A percentile compares a stretch with the other conserved stretches of the same genome.
Evolutionary conservation across 2,113 vertebrate genomes (phyloP).

Genomic region (Theropithecus gelada): DNA sequence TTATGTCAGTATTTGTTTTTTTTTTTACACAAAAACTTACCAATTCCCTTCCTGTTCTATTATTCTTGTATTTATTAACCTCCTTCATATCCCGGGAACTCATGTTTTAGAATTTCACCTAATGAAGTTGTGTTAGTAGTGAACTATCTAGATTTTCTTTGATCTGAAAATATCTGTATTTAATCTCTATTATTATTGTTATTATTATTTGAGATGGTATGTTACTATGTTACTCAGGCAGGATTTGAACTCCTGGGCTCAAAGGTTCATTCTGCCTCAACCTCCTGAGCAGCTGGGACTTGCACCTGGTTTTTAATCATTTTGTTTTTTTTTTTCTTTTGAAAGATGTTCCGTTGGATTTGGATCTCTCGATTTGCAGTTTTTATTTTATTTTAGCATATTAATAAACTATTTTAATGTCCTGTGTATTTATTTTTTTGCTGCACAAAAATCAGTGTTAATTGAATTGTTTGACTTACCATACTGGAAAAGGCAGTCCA

Average conservation of each 20-base stretch:
- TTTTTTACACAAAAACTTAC: background rate
- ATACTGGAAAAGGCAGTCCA: too few relatives aligned
- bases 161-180: background rate
- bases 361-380: background rate
- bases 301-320: background rate
- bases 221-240: background rate
- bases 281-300: background rate
- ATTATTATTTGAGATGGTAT: background rate
- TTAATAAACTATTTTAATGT: background rate
- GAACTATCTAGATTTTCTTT: background rate
- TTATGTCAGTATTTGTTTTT: background rate
- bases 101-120: background rate
- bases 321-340: background rate
- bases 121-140: background rate
- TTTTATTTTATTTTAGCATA: background rate
- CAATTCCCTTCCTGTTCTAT: background rate
- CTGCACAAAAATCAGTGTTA: background rate
- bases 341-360: background rate
- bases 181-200: too few relatives aligned
- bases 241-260: background rate
- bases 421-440: background rate
- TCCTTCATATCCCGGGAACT: background rate
- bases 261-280: background rate
- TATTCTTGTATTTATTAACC: background rate
- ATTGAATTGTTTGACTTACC: background rate